phyloP scores from a whole-genome alignment of 2,888 invertebrate genomes.

The Megalurothrips usitatus region DNA sequence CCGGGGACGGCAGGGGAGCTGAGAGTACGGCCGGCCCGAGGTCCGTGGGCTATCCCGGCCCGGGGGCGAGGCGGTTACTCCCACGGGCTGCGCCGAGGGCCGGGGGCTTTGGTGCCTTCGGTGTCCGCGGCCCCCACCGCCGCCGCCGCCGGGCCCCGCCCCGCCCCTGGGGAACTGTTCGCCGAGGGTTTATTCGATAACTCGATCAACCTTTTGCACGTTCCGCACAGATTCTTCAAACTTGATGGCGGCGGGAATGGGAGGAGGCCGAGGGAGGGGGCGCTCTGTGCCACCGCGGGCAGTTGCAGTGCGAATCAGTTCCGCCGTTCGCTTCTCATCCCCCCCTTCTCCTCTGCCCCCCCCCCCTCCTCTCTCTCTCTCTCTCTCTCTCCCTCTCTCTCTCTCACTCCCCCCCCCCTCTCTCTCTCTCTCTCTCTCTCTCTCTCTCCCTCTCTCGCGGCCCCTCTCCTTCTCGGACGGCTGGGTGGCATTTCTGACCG shows the following conservation, averaged over 20 bases:
- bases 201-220: conserved; percentile 23
- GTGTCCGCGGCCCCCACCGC: too few relatives aligned
- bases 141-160: too few relatives aligned
- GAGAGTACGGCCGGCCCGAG: not conserved
- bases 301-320: not conserved
- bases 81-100: too few relatives aligned
- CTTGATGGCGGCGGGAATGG: not conserved
- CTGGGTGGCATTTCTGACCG: too few relatives aligned
- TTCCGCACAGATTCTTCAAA: conserved; percentile 20
- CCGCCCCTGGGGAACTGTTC: not conserved
- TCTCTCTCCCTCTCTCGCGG: not conserved
- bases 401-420: not conserved
- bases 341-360: not conserved
- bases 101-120: too few relatives aligned
- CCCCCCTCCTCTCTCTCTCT: not conserved
- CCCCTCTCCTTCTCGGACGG: not conserved
- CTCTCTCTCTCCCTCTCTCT: not conserved
- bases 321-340: not conserved
- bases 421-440: not conserved
- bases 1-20: not conserved
- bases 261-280: not conserved
- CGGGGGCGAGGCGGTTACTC: not conserved
- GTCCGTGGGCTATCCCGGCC: not conserved
- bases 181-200: not conserved
- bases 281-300: not conserved